Evolutionary conservation across 2,888 invertebrate genomes (phyloP).

Genomic region (Paralinhomoeus sp.): DNA sequence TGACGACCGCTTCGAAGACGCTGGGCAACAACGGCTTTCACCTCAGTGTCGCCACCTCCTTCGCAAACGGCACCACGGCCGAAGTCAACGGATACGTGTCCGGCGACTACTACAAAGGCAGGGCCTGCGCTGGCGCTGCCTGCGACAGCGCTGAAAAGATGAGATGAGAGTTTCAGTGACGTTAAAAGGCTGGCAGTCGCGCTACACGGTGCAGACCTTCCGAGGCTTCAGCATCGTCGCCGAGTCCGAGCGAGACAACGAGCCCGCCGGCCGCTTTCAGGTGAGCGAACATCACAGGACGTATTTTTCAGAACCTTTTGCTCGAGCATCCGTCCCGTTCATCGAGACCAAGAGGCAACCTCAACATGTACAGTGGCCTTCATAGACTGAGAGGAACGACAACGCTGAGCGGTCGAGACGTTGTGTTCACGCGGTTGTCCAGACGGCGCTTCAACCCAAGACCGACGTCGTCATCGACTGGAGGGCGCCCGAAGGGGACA

Average conservation of each 20-base stretch:
- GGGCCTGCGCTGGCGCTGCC: background rate
- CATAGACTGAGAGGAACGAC: background rate
- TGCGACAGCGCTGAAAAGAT: no score
- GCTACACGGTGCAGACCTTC: constrained; percentile 25
- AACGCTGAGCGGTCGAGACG: background rate
- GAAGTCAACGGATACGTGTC: constrained; percentile 7
- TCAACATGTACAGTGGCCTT: no score
- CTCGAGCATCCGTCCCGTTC: no score
- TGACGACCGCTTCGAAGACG: no score
- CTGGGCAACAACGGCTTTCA: no score
- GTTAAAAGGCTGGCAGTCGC: constrained; percentile 19
- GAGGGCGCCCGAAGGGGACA: constrained; percentile 14
- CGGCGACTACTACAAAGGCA: constrained; percentile 5
- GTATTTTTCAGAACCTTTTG: background rate
- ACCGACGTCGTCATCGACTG: constrained; percentile 19
- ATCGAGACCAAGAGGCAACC: no score
- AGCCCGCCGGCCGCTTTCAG: constrained; percentile 19
- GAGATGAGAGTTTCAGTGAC: constrained; percentile 15
- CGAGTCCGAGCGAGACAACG: constrained; percentile 11
- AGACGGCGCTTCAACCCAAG: constrained; percentile 20
- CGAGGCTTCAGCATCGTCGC: constrained; percentile 22
- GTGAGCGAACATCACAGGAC: constrained; percentile 5
- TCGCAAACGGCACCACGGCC: no score
- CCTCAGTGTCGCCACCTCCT: no score
- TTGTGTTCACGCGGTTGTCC: constrained; percentile 15